A percentile compares a stretch with the other conserved stretches of the same genome.
Evolutionary conservation across 2,113 vertebrate species (phyloP).

Genomic region (Numenius arquata): DNA sequence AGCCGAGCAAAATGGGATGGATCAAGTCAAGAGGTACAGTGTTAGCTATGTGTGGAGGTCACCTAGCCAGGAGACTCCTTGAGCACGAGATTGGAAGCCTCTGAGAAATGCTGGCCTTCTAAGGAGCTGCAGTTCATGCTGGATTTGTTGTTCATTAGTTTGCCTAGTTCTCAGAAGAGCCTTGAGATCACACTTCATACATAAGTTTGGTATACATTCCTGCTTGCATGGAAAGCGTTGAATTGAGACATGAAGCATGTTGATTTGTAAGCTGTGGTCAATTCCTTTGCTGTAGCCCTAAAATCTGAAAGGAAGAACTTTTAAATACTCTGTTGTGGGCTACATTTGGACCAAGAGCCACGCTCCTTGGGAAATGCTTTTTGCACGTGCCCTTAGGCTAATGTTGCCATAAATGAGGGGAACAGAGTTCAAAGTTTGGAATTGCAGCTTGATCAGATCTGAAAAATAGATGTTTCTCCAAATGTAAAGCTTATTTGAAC

Average conservation of each 20-base stretch:
- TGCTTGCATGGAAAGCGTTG: background rate
- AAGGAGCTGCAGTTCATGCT: background rate
- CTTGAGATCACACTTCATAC: background rate
- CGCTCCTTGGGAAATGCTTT: background rate
- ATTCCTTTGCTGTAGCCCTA: background rate
- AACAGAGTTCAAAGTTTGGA: background rate
- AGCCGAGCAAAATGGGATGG: slow-evolving; percentile 97
- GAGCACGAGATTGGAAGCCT: background rate
- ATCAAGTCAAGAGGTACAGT: slow-evolving; percentile 88
- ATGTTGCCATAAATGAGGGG: background rate
- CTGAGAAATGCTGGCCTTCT: background rate
- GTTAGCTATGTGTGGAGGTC: background rate
- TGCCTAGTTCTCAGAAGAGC: background rate
- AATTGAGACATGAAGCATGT: background rate
- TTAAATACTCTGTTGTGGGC: background rate
- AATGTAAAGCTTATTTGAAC: background rate
- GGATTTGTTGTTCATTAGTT: background rate
- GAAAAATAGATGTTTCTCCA: background rate
- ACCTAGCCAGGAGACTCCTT: background rate
- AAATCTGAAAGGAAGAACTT: background rate
- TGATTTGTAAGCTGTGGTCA: background rate
- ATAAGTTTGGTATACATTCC: background rate
- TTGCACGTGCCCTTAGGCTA: background rate
- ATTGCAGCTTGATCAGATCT: background rate
- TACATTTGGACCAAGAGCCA: background rate